Evolutionary conservation across 1,140 invertebrate genomes (phyloP).

Genomic region (Bombus impatiens): DNA sequence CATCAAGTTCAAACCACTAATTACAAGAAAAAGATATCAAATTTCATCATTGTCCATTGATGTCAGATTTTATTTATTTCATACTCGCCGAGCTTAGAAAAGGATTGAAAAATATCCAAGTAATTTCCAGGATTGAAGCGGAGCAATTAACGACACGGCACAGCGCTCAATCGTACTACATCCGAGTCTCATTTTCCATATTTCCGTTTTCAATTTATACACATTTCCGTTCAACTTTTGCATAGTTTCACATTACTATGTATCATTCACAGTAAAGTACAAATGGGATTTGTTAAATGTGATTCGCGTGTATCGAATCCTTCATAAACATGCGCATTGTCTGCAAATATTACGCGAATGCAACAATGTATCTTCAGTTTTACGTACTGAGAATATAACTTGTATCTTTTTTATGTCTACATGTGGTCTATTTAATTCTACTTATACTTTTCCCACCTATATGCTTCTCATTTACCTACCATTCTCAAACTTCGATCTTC

Average conservation of each 20-base stretch:
- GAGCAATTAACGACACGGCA: background rate
- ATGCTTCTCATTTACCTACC: no score
- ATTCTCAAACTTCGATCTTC: no score
- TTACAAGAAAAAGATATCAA: no score
- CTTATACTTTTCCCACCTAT: no score
- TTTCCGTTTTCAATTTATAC: constrained; percentile 28
- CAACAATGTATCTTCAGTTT: no score
- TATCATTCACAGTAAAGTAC: background rate
- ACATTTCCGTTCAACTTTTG: constrained; percentile 15
- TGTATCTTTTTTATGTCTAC: no score
- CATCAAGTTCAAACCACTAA: background rate
- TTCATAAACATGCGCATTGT: no score
- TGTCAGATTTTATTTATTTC: no score
- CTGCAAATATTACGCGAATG: no score
- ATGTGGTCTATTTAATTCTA: no score
- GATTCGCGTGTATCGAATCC: background rate
- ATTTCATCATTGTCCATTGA: no score
- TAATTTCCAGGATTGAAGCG: background rate
- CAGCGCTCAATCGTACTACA: background rate
- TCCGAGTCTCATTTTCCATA: constrained; percentile 29
- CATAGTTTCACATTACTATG: background rate
- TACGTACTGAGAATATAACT: no score
- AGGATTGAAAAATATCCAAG: background rate
- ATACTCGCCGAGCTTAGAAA: background rate
- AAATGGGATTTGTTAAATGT: background rate